phyloP scores from a whole-genome alignment of 2,797 vertebrate species.

The Pangasius krempfi region DNA sequence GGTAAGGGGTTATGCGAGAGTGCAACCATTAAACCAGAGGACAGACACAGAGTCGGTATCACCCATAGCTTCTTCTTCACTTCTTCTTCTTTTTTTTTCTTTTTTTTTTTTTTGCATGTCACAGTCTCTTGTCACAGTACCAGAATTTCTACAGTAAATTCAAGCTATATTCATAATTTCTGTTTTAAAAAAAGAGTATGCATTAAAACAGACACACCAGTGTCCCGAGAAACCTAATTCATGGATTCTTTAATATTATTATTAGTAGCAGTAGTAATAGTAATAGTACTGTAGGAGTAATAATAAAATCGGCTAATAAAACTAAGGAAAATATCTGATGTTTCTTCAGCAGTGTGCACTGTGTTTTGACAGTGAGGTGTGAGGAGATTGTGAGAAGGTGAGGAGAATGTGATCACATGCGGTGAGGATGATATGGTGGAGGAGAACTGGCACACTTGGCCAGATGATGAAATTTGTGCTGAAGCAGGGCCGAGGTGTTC shows the following conservation, averaged over 20 bases:
- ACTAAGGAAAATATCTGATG: conserved; percentile 52
- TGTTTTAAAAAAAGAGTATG: conserved; percentile 46
- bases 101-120: conserved; percentile 29
- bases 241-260: background rate
- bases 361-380: conserved; percentile 57
- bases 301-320: conserved; percentile 47
- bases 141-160: conserved; percentile 40
- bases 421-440: conserved; percentile 29
- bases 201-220: conserved; percentile 40
- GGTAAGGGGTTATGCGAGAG: conserved; percentile 74
- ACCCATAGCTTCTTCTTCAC: conserved; percentile 55
- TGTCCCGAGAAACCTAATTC: conserved; percentile 48
- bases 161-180: conserved; percentile 61
- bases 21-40: conserved; percentile 73
- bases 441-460: conserved; percentile 13
- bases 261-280: background rate
- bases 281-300: background rate
- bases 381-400: conserved; percentile 69
- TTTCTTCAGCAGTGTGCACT: conserved; percentile 65
- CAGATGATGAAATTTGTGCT: conserved; percentile 43
- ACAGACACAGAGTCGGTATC: conserved; percentile 72
- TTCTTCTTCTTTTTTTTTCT: background rate
- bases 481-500: conserved; percentile 30
- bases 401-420: conserved; percentile 60
- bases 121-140: conserved; percentile 56